Evolutionary conservation across 2,797 vertebrate species (phyloP).

Genomic region (Delichon dasypus): DNA sequence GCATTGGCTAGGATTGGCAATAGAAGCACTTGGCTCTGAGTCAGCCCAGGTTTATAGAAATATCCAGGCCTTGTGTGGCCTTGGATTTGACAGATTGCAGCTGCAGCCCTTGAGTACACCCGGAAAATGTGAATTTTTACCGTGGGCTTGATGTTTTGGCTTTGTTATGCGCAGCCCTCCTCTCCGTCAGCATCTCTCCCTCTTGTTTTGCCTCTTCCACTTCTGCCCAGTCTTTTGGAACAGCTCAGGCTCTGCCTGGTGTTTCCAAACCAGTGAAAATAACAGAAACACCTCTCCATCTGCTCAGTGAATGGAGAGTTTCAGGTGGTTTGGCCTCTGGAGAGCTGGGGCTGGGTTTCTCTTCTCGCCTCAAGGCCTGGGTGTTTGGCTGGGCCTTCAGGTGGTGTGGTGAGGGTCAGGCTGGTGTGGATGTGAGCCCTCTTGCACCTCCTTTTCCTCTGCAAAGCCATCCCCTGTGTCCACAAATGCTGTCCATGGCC

Average conservation of each 20-base stretch:
- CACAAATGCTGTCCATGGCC: not conserved
- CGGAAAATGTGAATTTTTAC: not conserved
- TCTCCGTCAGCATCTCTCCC: not conserved
- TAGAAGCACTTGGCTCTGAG: not conserved
- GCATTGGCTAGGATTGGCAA: not conserved
- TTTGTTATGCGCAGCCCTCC: not conserved
- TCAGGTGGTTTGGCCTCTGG: not conserved
- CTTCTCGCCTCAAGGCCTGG: rapidly evolving
- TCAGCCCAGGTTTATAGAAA: not conserved
- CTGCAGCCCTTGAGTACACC: not conserved
- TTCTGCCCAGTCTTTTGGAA: not conserved
- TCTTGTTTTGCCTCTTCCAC: not conserved
- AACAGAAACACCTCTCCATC: not conserved
- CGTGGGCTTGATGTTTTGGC: not conserved
- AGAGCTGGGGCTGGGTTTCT: not conserved
- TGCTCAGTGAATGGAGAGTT: not conserved
- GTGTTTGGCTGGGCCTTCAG: not conserved
- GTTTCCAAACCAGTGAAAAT: not conserved
- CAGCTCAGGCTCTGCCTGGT: not conserved
- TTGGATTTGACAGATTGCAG: not conserved
- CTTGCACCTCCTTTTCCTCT: not conserved
- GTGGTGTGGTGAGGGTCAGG: rapidly evolving
- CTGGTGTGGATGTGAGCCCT: not conserved
- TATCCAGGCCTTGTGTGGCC: not conserved
- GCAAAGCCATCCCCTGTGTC: not conserved